Evolutionary conservation across 2,113 vertebrate species (phyloP), one percentile per base, ranked within the genome.

Genomic region (Macquaria ambigua): DNA sequence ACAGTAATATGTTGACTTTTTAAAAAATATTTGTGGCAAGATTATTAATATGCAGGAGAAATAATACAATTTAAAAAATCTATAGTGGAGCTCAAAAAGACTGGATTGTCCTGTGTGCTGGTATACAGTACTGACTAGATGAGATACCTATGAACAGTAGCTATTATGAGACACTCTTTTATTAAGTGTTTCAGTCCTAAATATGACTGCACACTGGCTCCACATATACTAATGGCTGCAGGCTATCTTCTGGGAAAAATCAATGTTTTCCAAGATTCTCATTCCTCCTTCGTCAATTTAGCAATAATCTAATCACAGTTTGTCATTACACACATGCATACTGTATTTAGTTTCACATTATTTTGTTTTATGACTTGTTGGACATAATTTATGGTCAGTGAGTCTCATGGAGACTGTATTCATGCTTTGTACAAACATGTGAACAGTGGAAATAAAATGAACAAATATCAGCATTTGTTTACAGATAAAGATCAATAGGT

Each of bases 401-500:
- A 55, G 34, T 7, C 10, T 21, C 11, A 6, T 43, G 7, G 6
- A 31, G n/a, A 20, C 25, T 56, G 48, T 2, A 37, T 52, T 12
- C 10, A 25, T 72, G 58, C 8, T 74, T 79, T 79, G 12, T 84
- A 46, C 11, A 46, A 63, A 41, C 25, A 21, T 55, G 23, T 37
- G 18, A 55, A 48, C 8, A 25, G 8, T 28, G 46, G 16, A 50
- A n/a, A 23, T 41, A 4, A 62, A 39, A 53, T 52, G 3, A 59
- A 62, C 28, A 70, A 71, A 66, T 76, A 34, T 52, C n/a, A 58
- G 18, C 14, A 58, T 72, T 23, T 62, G 1, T 48, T 34, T 2
- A 48, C 23, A 18, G n/a, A 28, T 56, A 8, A 20, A 16, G 31
- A 52, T 20, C 6, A 37, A 39, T 9, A 34, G 18, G 9, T 41